phyloP scores from a whole-genome alignment of 2,797 vertebrate species.

The Intellagama lesueurii region DNA sequence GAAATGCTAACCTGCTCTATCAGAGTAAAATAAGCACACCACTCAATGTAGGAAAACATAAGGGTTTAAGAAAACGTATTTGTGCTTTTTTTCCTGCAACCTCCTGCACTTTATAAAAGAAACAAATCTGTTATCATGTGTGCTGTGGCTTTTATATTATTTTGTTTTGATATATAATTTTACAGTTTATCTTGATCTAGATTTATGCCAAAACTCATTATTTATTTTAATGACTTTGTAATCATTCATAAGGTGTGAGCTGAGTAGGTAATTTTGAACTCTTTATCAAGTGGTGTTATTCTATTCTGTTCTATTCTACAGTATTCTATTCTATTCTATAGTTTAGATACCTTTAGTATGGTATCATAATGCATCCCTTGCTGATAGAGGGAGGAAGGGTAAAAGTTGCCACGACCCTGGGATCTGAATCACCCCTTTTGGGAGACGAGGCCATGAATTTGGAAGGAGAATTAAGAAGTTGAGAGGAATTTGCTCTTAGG shows the following conservation, averaged over 20 bases:
- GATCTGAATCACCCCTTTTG: too few species aligned
- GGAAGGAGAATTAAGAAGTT: neutral
- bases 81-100: constrained; percentile 17
- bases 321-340: neutral
- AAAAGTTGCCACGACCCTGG: neutral
- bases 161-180: neutral
- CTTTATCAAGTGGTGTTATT: neutral
- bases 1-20: neutral
- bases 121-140: constrained; percentile 18
- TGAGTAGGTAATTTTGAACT: neutral
- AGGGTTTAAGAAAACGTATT: constrained; percentile 13
- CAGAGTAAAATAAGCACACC: neutral
- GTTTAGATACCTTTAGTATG: neutral
- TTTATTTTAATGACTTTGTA: neutral
- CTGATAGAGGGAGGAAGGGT: neutral
- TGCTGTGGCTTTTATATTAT: neutral
- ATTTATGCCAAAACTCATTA: constrained; percentile 20
- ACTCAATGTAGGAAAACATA: neutral
- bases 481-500: neutral
- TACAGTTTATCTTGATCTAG: constrained; percentile 1
- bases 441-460: neutral
- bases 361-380: neutral
- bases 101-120: neutral
- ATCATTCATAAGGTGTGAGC: neutral
- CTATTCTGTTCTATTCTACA: neutral